A percentile compares a stretch with the other conserved stretches of the same genome.
phyloP scores from a whole-genome alignment of 2,113 vertebrate species.

The Epinephelus lanceolatus region DNA sequence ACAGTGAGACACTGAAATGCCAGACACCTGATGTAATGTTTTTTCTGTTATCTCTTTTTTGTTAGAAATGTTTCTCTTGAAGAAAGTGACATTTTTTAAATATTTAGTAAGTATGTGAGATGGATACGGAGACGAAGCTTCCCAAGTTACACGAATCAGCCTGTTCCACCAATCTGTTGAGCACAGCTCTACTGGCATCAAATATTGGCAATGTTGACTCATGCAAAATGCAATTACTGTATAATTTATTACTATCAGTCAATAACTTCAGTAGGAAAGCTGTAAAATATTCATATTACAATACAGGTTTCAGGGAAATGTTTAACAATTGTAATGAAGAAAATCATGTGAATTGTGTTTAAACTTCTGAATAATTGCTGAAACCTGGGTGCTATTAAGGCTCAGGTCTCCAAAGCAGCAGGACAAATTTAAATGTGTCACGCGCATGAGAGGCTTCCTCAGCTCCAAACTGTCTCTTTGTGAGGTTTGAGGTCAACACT shows the following conservation, averaged over 20 bases:
- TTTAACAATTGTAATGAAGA: background rate
- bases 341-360: background rate
- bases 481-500: slow-evolving; percentile 7
- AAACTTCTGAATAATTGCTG: background rate
- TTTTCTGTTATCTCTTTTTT: background rate
- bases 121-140: slow-evolving; percentile 8
- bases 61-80: background rate
- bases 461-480: background rate
- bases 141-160: slow-evolving; percentile 10
- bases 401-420: background rate
- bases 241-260: slow-evolving; percentile 24
- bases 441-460: background rate
- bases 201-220: slow-evolving; percentile 15
- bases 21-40: background rate
- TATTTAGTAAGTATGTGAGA: slow-evolving; percentile 9
- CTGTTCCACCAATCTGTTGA: slow-evolving; percentile 38
- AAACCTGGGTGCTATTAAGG: background rate
- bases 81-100: background rate
- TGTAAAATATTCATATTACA: background rate
- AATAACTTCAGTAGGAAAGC: background rate
- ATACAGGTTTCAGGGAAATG: background rate
- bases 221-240: slow-evolving; percentile 33
- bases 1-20: background rate
- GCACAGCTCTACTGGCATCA: slow-evolving; percentile 23
- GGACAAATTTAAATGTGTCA: background rate